Evolutionary conservation across 2,888 invertebrate genomes (phyloP), one percentile per base, ranked within the genome.

Genomic region (Crioceris asparagi): DNA sequence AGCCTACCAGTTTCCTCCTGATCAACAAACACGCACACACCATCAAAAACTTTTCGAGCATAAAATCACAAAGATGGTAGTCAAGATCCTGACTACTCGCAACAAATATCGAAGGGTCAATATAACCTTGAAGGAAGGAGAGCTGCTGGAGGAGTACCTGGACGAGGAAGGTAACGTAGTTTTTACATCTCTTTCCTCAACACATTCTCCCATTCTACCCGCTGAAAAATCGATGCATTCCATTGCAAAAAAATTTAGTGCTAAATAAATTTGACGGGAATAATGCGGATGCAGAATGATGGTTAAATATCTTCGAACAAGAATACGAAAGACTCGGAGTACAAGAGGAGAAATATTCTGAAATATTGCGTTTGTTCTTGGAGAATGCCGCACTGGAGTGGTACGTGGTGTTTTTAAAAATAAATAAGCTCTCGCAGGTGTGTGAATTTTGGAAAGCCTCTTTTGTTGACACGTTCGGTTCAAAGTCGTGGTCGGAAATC

Each of bases 371-470:
- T 7, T 7, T 23, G n/a, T 23, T 7, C n/a, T 23, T 23, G n/a
- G n/a, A 7, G n/a, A n/a, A 23, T 23, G n/a, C 7, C n/a, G 23
- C 23, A 23, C 23, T 7, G n/a, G 23, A 23, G n/a, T 23, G 23
- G 23, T 23, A 23, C n/a, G 23, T n/a, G 23, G n/a, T 23, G n/a
- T 23, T 23, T 23, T 23, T 23, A 23, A 23, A 23, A 23, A 23
- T n/a, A 23, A 7, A 23, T 23, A 7, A 7, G 7, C n/a, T 23
- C 7, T 7, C 23, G n/a, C 23, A 23, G 7, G 7, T n/a, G n/a
- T 23, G 23, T 7, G 23, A 23, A 23, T 23, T 23, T 23, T 23
- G 23, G 23, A 23, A 23, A 7, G n/a, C 7, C n/a, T 23, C 23
- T 23, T 23, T 23, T 23, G n/a, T 23, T 23, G 23, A 23, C 7